Evolutionary conservation across 1,140 invertebrate species (phyloP), one percentile per base, ranked within the genome.

Genomic region (Sarcophaga peregrina): DNA sequence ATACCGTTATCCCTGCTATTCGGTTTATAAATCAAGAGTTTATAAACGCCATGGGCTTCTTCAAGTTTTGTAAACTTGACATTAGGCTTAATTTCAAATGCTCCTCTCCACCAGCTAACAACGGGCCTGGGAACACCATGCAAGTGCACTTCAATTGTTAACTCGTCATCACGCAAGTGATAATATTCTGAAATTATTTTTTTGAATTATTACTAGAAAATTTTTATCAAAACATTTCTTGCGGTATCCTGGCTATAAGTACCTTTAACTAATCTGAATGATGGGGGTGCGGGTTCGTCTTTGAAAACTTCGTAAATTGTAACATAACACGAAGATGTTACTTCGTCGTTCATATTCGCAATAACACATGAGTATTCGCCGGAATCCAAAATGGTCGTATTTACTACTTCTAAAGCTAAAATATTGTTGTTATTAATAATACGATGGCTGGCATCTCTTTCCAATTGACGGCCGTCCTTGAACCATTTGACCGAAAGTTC

Each of bases 401-500:
- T 92, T 81, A 94, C 84, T 58, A 98, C 93, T 90, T 97, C 95
- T 80, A 98, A 90, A n/a, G 93, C 94, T 47, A 95, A 93, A 50
- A 96, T 92, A 37, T 95, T 96, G 86, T 95, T 94, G 9, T 92
- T 90, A 83, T 92, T 93, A 82, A 92, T 92, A 5, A 92, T 93
- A 83, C 91, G 92, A 88, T 93, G 94, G 78, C 92, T 83, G 0
- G 91, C 91, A 85, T 93, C 91, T 84, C 91, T 90, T 68, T 91
- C 90, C 10, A 95, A 85, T 81, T 93, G 90, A 81, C 92, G 89
- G 2, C 94, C 94, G 88, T 97, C 95, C 87, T 96, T 97, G 47
- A 94, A 95, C 96, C 97, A 98, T 84, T 94, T 93, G 5, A 98
- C 92, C 46, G 92, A 93, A 5, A 96, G 94, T 84, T 96, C 95